Conservation (phyloP, 92 coral and sea anemone genomes). For the Zoanthus gigantus region DNA sequence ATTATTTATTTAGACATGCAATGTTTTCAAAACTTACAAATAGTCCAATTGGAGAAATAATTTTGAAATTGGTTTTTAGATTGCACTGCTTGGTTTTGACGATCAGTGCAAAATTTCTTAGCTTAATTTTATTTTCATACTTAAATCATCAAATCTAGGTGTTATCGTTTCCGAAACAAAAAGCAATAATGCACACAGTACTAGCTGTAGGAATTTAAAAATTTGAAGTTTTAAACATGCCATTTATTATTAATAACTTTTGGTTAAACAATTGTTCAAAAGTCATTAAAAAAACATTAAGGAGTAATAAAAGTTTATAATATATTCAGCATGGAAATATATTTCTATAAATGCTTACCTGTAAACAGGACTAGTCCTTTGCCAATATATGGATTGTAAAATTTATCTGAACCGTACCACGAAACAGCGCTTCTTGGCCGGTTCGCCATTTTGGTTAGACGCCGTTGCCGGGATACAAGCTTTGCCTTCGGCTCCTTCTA, state of each 20-base stretch:
- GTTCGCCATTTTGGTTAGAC: slow-evolving; percentile 81
- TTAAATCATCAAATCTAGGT: too few species aligned
- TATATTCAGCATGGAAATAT: not conserved
- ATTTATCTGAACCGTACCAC: slow-evolving; percentile 91
- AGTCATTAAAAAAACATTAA: not conserved
- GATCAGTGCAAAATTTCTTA: too few species aligned
- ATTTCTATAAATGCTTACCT: slow-evolving; percentile 55
- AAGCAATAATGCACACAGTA: too few species aligned
- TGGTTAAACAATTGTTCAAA: not conserved
- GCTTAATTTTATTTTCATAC: too few species aligned
- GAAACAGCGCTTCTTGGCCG: slow-evolving; percentile 64
- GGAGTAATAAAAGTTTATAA: not conserved
- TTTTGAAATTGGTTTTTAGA: too few species aligned
- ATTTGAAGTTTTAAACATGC: too few species aligned
- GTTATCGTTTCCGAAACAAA: too few species aligned
- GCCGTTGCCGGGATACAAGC: slow-evolving; percentile 86
- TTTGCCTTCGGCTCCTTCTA: not conserved
- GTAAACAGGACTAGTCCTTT: slow-evolving; percentile 94
- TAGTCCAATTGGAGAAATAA: not conserved
- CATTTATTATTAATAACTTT: too few species aligned
- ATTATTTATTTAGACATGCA: not conserved
- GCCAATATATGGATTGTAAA: slow-evolving; percentile 90
- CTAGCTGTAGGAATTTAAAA: too few species aligned
- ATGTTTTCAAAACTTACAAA: not conserved
- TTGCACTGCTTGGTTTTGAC: too few species aligned